Evolutionary conservation across 2,888 invertebrate genomes (phyloP).

Genomic region (Meteorus colon): DNA sequence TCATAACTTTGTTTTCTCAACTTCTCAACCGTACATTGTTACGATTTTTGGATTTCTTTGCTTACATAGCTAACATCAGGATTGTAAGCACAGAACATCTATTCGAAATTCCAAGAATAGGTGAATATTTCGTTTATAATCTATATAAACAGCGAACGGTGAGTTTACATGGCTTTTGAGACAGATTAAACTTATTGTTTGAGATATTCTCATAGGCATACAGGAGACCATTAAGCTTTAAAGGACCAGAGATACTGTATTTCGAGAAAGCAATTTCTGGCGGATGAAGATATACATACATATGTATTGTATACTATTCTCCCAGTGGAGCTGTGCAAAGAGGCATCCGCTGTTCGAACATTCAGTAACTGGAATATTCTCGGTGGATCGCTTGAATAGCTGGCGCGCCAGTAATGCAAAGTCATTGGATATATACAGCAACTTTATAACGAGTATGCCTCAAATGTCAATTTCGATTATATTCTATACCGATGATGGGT

Average conservation of each 20-base stretch:
- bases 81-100: too few relatives aligned
- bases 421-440: neutral
- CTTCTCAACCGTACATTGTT: too few relatives aligned
- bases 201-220: constrained; percentile 17
- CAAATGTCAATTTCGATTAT: neutral
- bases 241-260: neutral
- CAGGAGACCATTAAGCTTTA: neutral
- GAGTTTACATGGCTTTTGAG: neutral
- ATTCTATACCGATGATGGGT: neutral
- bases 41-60: too few relatives aligned
- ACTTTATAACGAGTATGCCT: constrained; percentile 12
- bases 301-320: constrained; percentile 6
- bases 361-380: constrained; percentile 45
- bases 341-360: constrained; percentile 37
- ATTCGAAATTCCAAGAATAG: neutral
- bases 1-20: too few relatives aligned
- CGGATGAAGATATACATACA: constrained; percentile 29
- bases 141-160: neutral
- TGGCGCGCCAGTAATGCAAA: constrained; percentile 17
- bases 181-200: constrained; percentile 4
- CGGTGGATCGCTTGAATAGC: constrained; percentile 43
- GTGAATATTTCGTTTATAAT: neutral
- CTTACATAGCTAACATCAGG: too few relatives aligned
- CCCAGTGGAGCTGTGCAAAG: constrained; percentile 35
- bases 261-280: constrained; percentile 28